Conservation (phyloP, 2,113 vertebrate species). For the Seriola dumerili region DNA sequence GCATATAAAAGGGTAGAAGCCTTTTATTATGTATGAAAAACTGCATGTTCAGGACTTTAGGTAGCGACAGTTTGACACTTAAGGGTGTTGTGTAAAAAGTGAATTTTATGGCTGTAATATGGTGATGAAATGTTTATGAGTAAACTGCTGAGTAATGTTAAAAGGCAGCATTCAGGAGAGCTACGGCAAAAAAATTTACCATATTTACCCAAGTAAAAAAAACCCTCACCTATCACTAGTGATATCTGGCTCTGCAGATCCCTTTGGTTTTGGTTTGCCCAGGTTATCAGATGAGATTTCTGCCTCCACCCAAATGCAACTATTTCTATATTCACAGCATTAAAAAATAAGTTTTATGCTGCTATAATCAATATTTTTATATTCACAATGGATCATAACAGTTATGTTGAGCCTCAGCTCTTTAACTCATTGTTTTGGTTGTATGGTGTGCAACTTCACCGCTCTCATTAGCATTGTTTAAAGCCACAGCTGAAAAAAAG, state of each 20-base stretch:
- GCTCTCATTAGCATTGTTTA: background rate
- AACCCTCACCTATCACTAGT: background rate
- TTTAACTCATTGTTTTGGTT: background rate
- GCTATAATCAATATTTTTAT: background rate
- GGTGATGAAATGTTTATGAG: background rate
- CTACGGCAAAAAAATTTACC: too few species aligned
- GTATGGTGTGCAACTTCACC: background rate
- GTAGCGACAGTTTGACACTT: background rate
- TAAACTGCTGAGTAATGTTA: background rate
- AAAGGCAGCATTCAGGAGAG: background rate
- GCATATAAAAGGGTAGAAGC: background rate
- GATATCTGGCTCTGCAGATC: background rate
- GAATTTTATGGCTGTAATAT: background rate
- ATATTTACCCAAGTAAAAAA: background rate
- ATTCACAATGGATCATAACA: background rate
- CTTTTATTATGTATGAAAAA: background rate
- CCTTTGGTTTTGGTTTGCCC: background rate
- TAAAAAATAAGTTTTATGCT: background rate
- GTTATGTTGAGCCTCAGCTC: background rate
- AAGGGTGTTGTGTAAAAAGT: constrained; percentile 5
- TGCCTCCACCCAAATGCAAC: too few species aligned
- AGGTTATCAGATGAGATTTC: background rate
- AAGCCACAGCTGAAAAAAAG: background rate
- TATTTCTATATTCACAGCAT: background rate
- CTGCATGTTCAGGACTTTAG: background rate